These are phyloP conservation scores for Colius striatus DNA, from an alignment of 2,113 vertebrate genomes.

Conservation along the genomic window DNA sequence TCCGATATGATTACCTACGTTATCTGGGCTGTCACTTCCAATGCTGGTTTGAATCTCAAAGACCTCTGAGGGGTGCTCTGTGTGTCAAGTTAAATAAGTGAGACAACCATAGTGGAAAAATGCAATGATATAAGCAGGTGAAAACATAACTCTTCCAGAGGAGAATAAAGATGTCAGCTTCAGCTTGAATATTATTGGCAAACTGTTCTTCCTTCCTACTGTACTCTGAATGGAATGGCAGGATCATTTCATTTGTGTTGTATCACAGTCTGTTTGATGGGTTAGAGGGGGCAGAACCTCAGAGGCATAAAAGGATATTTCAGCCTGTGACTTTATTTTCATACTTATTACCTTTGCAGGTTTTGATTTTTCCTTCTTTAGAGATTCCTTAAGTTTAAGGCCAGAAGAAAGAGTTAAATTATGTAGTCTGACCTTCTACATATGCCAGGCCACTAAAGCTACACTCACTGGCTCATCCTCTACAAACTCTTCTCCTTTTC, in stretches of 20 bases:
- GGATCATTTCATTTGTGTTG: background rate
- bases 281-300: background rate
- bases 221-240: background rate
- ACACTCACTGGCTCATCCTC: background rate
- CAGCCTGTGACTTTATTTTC: background rate
- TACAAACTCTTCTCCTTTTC: background rate
- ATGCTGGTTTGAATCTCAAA: constrained; percentile 81
- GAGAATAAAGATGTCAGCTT: constrained; percentile 23
- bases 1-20: constrained; percentile 84
- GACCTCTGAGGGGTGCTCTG: constrained; percentile 78
- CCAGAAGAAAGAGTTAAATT: background rate
- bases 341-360: background rate
- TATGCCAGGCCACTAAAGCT: background rate
- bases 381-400: background rate
- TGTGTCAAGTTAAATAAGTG: constrained; percentile 84
- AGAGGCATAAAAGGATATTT: background rate
- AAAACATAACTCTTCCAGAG: background rate
- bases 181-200: background rate
- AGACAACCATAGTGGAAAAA: constrained; percentile 70
- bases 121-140: constrained; percentile 40
- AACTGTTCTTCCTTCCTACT: background rate
- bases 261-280: background rate
- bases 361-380: background rate
- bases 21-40: constrained; percentile 87
- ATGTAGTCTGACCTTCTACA: background rate